These are phyloP conservation scores for Gastrophysa polygoni DNA, from an alignment of 2,888 invertebrate species.

Conservation along the genomic window DNA sequence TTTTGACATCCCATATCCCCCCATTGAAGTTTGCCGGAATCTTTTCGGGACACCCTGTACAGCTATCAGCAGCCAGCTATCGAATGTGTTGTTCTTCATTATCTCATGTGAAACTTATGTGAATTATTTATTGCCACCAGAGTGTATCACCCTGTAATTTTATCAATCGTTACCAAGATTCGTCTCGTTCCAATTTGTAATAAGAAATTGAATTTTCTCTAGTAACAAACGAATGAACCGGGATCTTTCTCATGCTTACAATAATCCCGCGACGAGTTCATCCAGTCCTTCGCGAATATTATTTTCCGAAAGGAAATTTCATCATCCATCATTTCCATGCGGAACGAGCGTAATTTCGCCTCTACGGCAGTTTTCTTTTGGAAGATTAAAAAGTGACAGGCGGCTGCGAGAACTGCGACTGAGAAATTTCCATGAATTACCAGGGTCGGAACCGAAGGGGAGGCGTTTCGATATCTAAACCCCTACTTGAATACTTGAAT, in stretches of 20 bases:
- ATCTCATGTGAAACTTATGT: no score
- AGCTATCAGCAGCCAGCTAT: no score
- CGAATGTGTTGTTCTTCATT: no score
- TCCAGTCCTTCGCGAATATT: constrained; percentile 10
- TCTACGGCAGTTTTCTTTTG: constrained; percentile 12
- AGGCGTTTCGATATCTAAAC: not conserved
- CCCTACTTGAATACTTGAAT: no score
- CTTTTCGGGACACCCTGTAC: no score
- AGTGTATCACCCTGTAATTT: not conserved
- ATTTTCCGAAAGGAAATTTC: constrained; percentile 14
- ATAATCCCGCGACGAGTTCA: not conserved
- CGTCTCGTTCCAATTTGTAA: not conserved
- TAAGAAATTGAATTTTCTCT: not conserved
- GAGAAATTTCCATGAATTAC: constrained; percentile 23
- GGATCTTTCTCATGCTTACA: not conserved
- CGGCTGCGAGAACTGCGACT: not conserved
- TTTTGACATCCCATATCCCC: no score
- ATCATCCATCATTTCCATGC: constrained; percentile 22
- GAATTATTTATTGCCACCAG: not conserved
- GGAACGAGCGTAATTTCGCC: constrained; percentile 16
- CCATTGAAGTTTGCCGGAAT: no score
- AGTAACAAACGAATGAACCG: not conserved
- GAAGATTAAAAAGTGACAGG: constrained; percentile 25
- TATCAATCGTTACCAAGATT: no score
- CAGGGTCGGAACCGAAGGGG: constrained; percentile 14